Evolutionary conservation across 2,113 vertebrate species (phyloP), one percentile per base, ranked within the genome.

Genomic region (Phylloscopus trochiloides): DNA sequence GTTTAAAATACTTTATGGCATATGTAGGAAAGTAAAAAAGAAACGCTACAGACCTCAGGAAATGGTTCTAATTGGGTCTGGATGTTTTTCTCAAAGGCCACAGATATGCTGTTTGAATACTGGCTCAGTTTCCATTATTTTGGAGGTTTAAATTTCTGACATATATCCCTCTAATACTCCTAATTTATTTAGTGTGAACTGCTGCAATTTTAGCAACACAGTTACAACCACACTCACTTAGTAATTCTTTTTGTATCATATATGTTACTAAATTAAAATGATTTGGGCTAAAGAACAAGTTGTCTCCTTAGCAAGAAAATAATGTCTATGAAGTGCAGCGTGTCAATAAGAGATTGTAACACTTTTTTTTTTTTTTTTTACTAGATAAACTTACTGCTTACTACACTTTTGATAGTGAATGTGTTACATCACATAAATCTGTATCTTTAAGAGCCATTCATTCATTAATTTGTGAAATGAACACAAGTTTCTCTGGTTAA

Each of bases 151-250:
- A 61, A 57, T 76, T 72, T 86, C 28, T 43, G 59, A 57, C 78
- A 75, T 29, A 16, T 42, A 25, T 42, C 61, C 63, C 78, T 73
- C 89, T 94, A 96, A 94, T 94, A 57, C 58, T 32, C 86, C 40
- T 76, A 86, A 86, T 89, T 94, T 93, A 90, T 96, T 96, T 94
- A 88, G 72, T 4, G 76, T 47, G 67, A 97, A 88, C 59, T 11
- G 36, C 75, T 58, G 36, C 71, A 73, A 78, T 92, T 95, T 88
- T 90, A 93, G 78, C 82, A 93, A 85, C 90, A 65, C 18, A 62
- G 78, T 76, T 92, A 75, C 82, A 83, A 65, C 71, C 17, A 18
- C 62, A 58, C 31, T 68, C 55, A 38, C 43, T 82, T 61, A 80
- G n/a, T 63, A 72, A 66, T 84, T 66, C 55, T 81, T 84, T 58